Evolutionary conservation across 2,113 vertebrate species (phyloP).

Genomic region (Leptobrachium ailaonicum): DNA sequence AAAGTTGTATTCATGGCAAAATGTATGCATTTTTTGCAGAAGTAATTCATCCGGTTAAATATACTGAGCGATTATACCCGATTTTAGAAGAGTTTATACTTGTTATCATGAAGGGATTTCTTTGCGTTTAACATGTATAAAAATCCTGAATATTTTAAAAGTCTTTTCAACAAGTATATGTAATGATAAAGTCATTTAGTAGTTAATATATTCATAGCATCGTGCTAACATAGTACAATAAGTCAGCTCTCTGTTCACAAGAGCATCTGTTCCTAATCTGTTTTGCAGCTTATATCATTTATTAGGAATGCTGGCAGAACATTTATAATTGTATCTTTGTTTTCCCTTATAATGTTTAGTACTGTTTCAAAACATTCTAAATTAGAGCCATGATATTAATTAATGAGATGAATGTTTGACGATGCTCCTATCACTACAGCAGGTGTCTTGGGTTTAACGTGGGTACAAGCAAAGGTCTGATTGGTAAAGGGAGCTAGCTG

Average conservation of each 20-base stretch:
- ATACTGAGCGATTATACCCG: neutral
- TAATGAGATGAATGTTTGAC: constrained; percentile 6
- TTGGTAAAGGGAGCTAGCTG: neutral
- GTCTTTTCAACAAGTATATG: constrained; percentile 28
- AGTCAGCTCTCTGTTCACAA: constrained; percentile 9
- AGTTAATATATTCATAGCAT: neutral
- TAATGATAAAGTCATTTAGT: neutral
- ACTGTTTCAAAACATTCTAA: constrained; percentile 30
- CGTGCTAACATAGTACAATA: constrained; percentile 15
- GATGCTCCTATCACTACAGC: neutral
- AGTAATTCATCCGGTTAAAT: constrained; percentile 6
- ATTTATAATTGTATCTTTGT: neutral
- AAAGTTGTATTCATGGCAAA: too few relatives aligned
- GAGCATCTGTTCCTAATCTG: constrained; percentile 41
- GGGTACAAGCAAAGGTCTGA: constrained; percentile 14
- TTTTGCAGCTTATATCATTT: constrained; percentile 34
- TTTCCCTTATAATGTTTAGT: constrained; percentile 34
- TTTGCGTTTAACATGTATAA: neutral
- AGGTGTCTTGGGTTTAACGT: constrained; percentile 15
- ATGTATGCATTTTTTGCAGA: too few relatives aligned
- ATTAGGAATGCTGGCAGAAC: constrained; percentile 30
- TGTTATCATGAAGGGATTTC: neutral
- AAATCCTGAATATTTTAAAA: neutral
- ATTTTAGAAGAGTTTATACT: neutral
- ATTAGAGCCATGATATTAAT: constrained; percentile 31